Percentiles rank a stretch among this genome's conserved stretches.
These are phyloP conservation scores for Mormyrops boulengeri DNA, from an alignment of 2,797 vertebrate species.

Conservation along the genomic window DNA sequence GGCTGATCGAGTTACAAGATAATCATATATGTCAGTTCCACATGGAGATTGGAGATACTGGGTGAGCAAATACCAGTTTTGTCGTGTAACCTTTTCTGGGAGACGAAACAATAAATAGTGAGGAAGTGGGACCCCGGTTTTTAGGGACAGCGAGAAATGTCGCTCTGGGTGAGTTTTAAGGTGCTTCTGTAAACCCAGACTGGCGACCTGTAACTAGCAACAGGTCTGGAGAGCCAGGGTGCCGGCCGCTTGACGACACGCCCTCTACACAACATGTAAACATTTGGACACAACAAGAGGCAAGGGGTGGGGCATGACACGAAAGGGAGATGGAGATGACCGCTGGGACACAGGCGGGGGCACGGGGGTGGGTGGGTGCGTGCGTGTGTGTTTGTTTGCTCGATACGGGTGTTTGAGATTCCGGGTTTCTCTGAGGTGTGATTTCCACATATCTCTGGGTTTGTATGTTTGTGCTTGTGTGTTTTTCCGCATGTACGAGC, in stretches of 20 bases:
- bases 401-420: neutral
- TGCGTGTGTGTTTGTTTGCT: constrained; percentile 35
- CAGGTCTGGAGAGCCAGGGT: constrained; percentile 44
- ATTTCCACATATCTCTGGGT: neutral
- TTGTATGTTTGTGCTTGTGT: constrained; percentile 33
- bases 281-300: constrained; percentile 62
- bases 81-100: constrained; percentile 50
- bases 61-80: constrained; percentile 60
- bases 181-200: constrained; percentile 68
- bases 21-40: constrained; percentile 69
- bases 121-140: constrained; percentile 72
- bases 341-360: constrained; percentile 4
- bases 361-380: constrained; percentile 6
- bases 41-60: constrained; percentile 53
- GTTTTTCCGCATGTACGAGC: constrained; percentile 31
- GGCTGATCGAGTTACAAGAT: constrained; percentile 49
- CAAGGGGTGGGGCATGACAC: constrained; percentile 37
- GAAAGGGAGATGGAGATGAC: neutral
- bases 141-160: constrained; percentile 62
- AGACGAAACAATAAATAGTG: constrained; percentile 64
- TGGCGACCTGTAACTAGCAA: constrained; percentile 26
- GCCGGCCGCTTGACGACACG: neutral
- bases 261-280: constrained; percentile 70
- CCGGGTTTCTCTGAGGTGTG: neutral
- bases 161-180: constrained; percentile 68